Evolutionary conservation across 2,888 invertebrate species (phyloP), one percentile per base, ranked within the genome.

Genomic region (Cacoxenus indagator): DNA sequence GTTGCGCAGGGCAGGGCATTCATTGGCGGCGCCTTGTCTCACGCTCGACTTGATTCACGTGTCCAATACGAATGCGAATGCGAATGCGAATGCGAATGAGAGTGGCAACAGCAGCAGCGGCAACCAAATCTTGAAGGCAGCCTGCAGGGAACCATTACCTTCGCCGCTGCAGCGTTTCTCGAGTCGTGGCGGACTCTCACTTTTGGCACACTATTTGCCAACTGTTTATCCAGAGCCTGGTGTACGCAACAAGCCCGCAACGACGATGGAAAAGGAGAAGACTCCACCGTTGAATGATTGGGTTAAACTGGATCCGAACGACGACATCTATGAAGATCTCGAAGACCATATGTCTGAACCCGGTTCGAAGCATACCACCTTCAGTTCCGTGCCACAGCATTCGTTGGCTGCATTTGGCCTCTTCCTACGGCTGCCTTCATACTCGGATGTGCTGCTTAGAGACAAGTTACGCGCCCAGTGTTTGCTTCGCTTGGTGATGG

Each of bases 381-480:
- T 90, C 6, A 90, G 91, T n/a, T 91, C 92, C 65, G 93, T 95
- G 67, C 97, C 97, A 5, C 94, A 96, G 66, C 97, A 97, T 89
- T 96, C 97, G 57, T 90, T 98, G 74, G 93, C 96, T 1, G 96
- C 97, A 14, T 95, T 98, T 85, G 96, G 96, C 0, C 89, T 97
- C 70, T 95, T 98, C 86, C 90, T 98, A 24, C 91, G 96, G 76
- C 89, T 98, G 78, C 96, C 96, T 0, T 95, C 96, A 1, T 98
- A 97, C 86, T 96, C 97, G 0, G 96, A 95, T 86, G 94, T 96
- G 54, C 88, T 98, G 73, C 90, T 98, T 27, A 92, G 92, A 76
- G 95, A 96, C 86, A 93, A 95, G 78, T 91, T 94, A 75, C 92
- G 94, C 73, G 97, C 97, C 0, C 93, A 95, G 81, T 96, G 95